Conservation (phyloP, 2,797 vertebrate species). For the Micromesistius poutassou region DNA sequence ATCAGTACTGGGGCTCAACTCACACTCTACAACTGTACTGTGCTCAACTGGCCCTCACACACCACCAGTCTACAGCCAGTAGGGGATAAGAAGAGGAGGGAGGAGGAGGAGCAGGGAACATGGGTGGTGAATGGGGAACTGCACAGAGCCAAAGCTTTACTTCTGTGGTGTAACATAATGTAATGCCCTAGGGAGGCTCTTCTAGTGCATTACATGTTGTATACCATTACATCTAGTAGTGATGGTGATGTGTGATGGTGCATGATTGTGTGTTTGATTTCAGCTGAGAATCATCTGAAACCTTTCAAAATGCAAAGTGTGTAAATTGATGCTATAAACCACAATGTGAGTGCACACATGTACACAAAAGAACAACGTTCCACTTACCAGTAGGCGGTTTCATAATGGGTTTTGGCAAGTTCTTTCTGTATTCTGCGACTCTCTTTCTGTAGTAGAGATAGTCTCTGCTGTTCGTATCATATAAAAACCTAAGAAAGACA, state of each 20-base stretch:
- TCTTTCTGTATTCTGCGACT: slow-evolving; percentile 83
- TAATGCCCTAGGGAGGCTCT: slow-evolving; percentile 23
- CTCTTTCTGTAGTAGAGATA: slow-evolving; percentile 95
- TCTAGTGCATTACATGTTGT: slow-evolving; percentile 5
- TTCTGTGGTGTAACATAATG: slow-evolving; percentile 33
- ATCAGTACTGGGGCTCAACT: slow-evolving; percentile 94
- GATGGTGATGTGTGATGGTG: background rate
- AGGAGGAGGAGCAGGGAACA: slow-evolving; percentile 66
- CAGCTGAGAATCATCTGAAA: background rate
- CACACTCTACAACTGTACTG: slow-evolving; percentile 81
- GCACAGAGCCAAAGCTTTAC: slow-evolving; percentile 43
- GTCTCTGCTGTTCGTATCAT: slow-evolving; percentile 87
- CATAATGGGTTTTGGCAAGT: slow-evolving; percentile 66
- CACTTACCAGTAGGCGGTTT: slow-evolving; percentile 58
- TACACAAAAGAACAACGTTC: background rate
- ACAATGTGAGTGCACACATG: background rate
- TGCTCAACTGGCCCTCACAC: slow-evolving; percentile 83
- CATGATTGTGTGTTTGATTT: background rate
- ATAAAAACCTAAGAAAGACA: slow-evolving; percentile 81
- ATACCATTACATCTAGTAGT: background rate
- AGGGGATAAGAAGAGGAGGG: slow-evolving; percentile 77
- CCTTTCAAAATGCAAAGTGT: background rate
- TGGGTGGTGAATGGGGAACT: slow-evolving; percentile 62
- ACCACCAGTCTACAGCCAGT: slow-evolving; percentile 86
- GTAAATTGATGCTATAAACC: background rate